Evolutionary conservation across 2,888 invertebrate genomes (phyloP).

Genomic region (Biston stratarius): DNA sequence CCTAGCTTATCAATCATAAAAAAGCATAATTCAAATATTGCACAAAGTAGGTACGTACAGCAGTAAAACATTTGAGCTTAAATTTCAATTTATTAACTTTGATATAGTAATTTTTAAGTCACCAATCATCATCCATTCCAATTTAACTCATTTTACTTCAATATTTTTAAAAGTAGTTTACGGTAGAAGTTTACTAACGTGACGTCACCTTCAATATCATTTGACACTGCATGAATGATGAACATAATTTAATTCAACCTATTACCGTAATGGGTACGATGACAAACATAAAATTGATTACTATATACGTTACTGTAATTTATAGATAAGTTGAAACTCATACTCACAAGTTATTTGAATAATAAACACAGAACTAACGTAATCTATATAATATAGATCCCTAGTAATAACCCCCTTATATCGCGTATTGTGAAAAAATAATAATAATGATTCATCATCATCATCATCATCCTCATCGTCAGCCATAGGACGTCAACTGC

Average conservation of each 20-base stretch:
- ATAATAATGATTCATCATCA: too few species aligned
- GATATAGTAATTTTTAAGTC: neutral
- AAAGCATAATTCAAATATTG: too few species aligned
- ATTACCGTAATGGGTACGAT: constrained; percentile 23
- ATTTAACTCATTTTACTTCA: neutral
- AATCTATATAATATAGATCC: too few species aligned
- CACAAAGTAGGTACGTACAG: too few species aligned
- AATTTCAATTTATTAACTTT: neutral
- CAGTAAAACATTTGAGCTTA: too few species aligned
- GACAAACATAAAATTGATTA: constrained; percentile 22
- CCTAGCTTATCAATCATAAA: too few species aligned
- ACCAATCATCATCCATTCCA: neutral
- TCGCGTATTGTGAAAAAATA: too few species aligned
- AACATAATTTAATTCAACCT: constrained; percentile 24
- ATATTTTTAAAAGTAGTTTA: neutral
- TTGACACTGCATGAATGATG: constrained; percentile 24
- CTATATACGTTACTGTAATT: neutral
- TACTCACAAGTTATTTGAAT: too few species aligned
- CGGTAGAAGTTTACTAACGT: neutral
- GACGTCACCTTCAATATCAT: constrained; percentile 17
- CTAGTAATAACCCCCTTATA: too few species aligned
- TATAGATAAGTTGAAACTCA: neutral
- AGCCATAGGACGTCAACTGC: too few species aligned
- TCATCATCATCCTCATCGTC: too few species aligned
- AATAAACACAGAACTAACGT: too few species aligned